Percentiles rank a stretch among this genome's conserved stretches.
phyloP scores from a whole-genome alignment of 2,888 invertebrate genomes.

The Cheilosia impressa region DNA sequence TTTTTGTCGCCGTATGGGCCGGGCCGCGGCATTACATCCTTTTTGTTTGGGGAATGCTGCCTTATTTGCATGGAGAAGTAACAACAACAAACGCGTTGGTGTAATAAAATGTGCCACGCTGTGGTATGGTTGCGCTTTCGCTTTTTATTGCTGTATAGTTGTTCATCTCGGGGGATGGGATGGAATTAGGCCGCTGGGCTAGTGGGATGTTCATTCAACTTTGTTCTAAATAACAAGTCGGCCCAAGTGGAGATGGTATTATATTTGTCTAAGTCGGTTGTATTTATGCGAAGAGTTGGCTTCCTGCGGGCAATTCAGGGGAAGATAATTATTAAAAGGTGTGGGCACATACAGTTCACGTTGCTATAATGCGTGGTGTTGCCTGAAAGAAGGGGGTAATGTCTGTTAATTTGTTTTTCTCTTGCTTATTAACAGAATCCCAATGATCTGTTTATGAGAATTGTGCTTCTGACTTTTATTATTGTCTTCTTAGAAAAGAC shows the following conservation, averaged over 20 bases:
- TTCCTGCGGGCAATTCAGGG: slow-evolving; percentile 13
- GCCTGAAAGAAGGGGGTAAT: background rate
- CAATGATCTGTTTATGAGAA: background rate
- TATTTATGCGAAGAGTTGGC: slow-evolving; percentile 13
- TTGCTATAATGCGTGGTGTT: background rate
- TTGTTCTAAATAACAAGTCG: slow-evolving; percentile 21
- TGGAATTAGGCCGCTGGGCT: slow-evolving; percentile 8
- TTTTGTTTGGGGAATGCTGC: slow-evolving; percentile 12
- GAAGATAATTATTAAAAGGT: slow-evolving; percentile 32
- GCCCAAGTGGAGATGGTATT: background rate
- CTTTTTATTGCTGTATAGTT: slow-evolving; percentile 10
- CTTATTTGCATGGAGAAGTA: slow-evolving; percentile 29
- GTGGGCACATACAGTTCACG: background rate
- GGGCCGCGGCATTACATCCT: background rate
- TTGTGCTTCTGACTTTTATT: background rate
- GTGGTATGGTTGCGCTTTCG: slow-evolving; percentile 17
- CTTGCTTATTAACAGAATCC: background rate
- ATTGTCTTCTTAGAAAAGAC: no score
- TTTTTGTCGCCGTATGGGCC: background rate
- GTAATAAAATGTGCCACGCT: slow-evolving; percentile 27
- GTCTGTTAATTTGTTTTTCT: background rate
- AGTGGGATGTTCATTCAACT: slow-evolving; percentile 23
- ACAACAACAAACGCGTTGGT: slow-evolving; percentile 5
- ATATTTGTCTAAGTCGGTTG: slow-evolving; percentile 6
- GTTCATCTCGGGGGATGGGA: slow-evolving; percentile 1